Evolutionary conservation across 2,797 vertebrate genomes (phyloP).

Genomic region (Falco columbarius): DNA sequence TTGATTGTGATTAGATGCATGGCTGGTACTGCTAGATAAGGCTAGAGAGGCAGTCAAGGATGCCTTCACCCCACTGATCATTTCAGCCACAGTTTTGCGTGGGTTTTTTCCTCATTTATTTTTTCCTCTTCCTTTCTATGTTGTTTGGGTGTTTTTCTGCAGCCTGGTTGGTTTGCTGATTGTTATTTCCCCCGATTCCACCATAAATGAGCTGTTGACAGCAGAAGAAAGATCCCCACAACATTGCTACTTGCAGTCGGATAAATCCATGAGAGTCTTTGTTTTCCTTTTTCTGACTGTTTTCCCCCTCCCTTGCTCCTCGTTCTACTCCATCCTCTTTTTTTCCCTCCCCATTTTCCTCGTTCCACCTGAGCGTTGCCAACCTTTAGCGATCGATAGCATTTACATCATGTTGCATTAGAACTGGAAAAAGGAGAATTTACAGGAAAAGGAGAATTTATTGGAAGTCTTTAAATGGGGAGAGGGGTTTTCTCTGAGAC

Average conservation of each 20-base stretch:
- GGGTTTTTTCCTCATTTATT: not conserved
- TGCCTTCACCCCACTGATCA: not conserved
- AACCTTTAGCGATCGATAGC: not conserved
- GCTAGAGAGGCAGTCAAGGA: not conserved
- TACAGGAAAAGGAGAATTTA: slow-evolving; percentile 11
- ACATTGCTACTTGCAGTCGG: rapidly evolving
- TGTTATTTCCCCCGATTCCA: not conserved
- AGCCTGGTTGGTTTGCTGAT: not conserved
- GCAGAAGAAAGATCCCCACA: not conserved
- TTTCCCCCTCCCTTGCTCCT: not conserved
- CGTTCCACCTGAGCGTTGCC: not conserved
- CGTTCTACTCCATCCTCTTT: not conserved
- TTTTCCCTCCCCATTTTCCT: not conserved
- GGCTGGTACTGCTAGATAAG: not conserved
- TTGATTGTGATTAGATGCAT: slow-evolving; percentile 29
- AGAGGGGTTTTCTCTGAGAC: not conserved
- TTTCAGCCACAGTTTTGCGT: not conserved
- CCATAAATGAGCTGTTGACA: slow-evolving; percentile 49
- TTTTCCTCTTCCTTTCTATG: not conserved
- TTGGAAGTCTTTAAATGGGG: not conserved
- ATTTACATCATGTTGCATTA: not conserved
- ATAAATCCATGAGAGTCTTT: not conserved
- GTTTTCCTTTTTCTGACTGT: not conserved
- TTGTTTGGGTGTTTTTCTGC: not conserved
- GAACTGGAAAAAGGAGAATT: slow-evolving; percentile 18